Conservation (phyloP, 2,888 invertebrate species). For the Cryptocephalus primarius region DNA sequence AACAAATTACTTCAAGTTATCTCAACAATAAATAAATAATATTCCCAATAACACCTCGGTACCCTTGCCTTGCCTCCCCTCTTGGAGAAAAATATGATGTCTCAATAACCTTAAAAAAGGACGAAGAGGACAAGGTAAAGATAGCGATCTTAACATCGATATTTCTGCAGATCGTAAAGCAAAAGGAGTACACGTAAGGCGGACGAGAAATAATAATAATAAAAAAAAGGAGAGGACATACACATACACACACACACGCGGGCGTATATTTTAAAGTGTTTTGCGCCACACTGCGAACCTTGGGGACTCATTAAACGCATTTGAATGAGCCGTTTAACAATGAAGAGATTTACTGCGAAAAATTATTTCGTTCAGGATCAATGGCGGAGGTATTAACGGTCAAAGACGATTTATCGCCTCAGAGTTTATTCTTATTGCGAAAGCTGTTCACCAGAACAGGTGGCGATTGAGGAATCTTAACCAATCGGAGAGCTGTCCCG, state of each 20-base stretch:
- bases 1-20: constrained; percentile 1
- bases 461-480: too few relatives aligned
- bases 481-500: too few relatives aligned
- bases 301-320: not conserved
- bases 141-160: constrained; percentile 24
- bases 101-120: constrained; percentile 17
- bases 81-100: constrained; percentile 20
- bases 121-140: constrained; percentile 16
- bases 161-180: constrained; percentile 23
- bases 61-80: too few relatives aligned
- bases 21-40: too few relatives aligned
- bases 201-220: constrained; percentile 2
- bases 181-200: constrained; percentile 5
- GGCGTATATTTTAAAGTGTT: constrained; percentile 13
- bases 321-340: not conserved
- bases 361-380: not conserved
- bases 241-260: too few relatives aligned
- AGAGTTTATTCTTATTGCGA: too few relatives aligned
- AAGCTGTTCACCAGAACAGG: too few relatives aligned
- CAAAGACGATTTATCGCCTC: too few relatives aligned
- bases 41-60: too few relatives aligned
- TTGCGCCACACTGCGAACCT: constrained; percentile 4
- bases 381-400: too few relatives aligned
- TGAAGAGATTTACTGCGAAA: not conserved
- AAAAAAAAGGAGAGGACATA: too few relatives aligned